These are phyloP conservation scores for Sebastiscus albofasciatus DNA, from an alignment of 2,797 vertebrate species.

Conservation along the genomic window DNA sequence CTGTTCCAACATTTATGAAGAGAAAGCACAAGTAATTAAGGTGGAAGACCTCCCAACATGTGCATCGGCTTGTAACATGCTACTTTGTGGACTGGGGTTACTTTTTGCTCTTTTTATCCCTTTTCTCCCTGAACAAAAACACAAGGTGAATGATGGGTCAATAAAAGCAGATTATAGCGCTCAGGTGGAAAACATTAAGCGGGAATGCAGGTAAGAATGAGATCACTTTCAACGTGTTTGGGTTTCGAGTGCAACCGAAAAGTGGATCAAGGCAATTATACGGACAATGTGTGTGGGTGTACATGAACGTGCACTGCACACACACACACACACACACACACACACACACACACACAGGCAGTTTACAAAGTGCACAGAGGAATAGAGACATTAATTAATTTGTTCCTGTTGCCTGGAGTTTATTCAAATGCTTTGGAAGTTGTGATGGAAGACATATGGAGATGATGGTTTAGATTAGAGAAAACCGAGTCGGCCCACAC, in stretches of 20 bases:
- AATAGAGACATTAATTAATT: conserved; percentile 80
- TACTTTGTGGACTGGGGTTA: conserved; percentile 62
- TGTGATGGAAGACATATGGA: conserved; percentile 84
- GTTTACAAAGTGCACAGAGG: conserved; percentile 60
- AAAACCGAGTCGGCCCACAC: conserved; percentile 69
- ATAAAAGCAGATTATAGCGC: conserved; percentile 72
- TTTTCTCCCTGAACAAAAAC: conserved; percentile 60
- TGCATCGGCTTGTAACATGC: conserved; percentile 60
- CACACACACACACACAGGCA: conserved; percentile 31
- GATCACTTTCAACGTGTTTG: conserved; percentile 62
- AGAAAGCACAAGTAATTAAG: conserved; percentile 80
- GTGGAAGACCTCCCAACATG: conserved; percentile 75
- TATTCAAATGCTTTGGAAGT: conserved; percentile 73
- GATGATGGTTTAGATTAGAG: conserved; percentile 79
- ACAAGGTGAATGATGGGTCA: conserved; percentile 71
- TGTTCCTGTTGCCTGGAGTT: conserved; percentile 80
- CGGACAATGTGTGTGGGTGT: conserved; percentile 16
- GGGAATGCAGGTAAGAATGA: conserved; percentile 79
- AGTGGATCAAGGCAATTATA: conserved; percentile 55
- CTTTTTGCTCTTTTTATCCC: conserved; percentile 61
- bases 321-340: conserved; percentile 7
- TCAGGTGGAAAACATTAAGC: conserved; percentile 79
- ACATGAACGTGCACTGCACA: background rate
- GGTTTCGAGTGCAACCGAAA: conserved; percentile 39
- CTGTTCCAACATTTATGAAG: conserved; percentile 72